These are phyloP conservation scores for Melanophora roralis DNA, from an alignment of 2,888 invertebrate genomes.

Conservation along the genomic window DNA sequence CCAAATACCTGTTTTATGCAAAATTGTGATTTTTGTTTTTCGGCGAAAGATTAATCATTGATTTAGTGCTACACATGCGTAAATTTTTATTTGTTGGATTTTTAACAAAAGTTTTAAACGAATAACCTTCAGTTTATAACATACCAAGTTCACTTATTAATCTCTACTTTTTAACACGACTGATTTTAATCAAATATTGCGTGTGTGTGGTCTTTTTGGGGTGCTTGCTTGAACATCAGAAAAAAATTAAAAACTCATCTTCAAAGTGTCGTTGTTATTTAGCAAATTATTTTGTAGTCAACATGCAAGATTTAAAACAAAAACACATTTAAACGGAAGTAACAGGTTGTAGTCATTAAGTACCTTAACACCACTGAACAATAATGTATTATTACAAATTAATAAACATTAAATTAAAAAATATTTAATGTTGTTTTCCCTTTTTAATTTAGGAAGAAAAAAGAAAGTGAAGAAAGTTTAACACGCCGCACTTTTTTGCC, in stretches of 20 bases:
- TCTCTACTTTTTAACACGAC: not conserved
- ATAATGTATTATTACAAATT: not conserved
- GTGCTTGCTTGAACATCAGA: not conserved
- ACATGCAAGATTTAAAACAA: not conserved
- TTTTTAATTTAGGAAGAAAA: constrained; percentile 25
- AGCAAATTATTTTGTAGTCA: not conserved
- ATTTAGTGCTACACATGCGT: constrained; percentile 8
- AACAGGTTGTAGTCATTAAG: constrained; percentile 6
- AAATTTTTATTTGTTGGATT: not conserved
- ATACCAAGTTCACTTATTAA: not conserved
- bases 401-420: not conserved
- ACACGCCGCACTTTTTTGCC: not conserved
- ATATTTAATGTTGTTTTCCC: not conserved
- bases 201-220: not conserved
- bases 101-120: not conserved
- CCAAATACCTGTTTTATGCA: too few relatives aligned
- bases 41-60: not conserved
- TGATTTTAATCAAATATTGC: not conserved
- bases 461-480: constrained; percentile 42
- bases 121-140: constrained; percentile 9
- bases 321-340: constrained; percentile 27
- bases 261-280: not conserved
- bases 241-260: not conserved
- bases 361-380: constrained; percentile 9
- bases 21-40: too few relatives aligned